Evolutionary conservation across 2,113 vertebrate genomes (phyloP), one percentile per base, ranked within the genome.

Genomic region (Laticauda colubrina): DNA sequence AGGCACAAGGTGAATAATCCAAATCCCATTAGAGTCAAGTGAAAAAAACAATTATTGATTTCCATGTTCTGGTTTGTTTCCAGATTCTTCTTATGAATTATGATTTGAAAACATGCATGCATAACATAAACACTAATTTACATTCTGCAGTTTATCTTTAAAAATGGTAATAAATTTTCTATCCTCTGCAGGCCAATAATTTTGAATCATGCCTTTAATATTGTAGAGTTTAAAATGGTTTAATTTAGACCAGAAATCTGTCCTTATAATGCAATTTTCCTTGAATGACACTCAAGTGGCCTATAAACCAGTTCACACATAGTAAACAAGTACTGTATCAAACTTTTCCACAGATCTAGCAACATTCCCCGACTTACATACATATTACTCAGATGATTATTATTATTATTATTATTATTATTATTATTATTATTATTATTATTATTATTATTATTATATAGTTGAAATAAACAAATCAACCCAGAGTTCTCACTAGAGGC

Each of bases 231-330:
- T 59, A 43, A 24, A 15, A 14, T 51, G 14, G 81, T 85, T 93
- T 59, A 91, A 92, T 89, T 89, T 89, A 85, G 88, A 91, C 21
- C 23, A n/a, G 93, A 54, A 59, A 51, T 61, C 61, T 85, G 90
- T 43, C 59, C 29, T 53, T 89, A 48, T 45, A 43, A 54, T 43
- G 39, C n/a, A 81, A 81, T 85, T 89, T 91, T 21, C 15, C 55
- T 4, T 56, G 55, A 93, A 89, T 85, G 61, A 55, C 87, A 39
- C 26, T 34, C 51, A 85, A n/a, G 6, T 53, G 85, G 54, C 26
- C 81, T 20, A 61, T 18, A 85, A 89, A 54, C 69, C 18, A 57
- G 56, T 48, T 45, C n/a, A 56, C 21, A 56, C 1, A 4, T 10
- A 75, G 15, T 26, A 75, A 55, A 18, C 23, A 45, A 39, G 23